Conservation (phyloP, 2,888 invertebrate species). For the Chorisops tibialis region DNA sequence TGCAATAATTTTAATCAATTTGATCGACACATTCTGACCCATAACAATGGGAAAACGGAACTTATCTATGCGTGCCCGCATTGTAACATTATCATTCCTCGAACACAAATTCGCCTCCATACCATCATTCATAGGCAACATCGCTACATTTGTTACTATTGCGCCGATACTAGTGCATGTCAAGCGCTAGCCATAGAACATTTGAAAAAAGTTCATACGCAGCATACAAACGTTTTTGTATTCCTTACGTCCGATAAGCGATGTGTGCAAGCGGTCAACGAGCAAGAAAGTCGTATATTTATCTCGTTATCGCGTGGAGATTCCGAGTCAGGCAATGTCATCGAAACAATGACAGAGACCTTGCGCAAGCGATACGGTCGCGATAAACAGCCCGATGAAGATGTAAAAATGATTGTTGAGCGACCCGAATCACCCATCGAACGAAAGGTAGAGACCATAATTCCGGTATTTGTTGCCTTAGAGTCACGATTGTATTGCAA, state of each 20-base stretch:
- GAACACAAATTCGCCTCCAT: slow-evolving; percentile 57
- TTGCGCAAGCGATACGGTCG: background rate
- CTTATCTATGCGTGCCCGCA: slow-evolving; percentile 42
- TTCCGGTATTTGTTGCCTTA: slow-evolving; percentile 12
- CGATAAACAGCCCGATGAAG: background rate
- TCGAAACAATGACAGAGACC: background rate
- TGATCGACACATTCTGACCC: slow-evolving; percentile 46
- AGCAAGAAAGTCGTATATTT: slow-evolving; percentile 9
- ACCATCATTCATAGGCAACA: slow-evolving; percentile 55
- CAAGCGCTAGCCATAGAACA: slow-evolving; percentile 12
- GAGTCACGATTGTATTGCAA: slow-evolving; percentile 1
- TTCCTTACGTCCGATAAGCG: slow-evolving; percentile 7
- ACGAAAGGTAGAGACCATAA: background rate
- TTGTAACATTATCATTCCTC: slow-evolving; percentile 54
- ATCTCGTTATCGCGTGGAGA: background rate
- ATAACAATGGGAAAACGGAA: slow-evolving; percentile 29
- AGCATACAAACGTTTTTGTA: background rate
- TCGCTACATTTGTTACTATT: slow-evolving; percentile 60
- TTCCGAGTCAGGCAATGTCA: background rate
- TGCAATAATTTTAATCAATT: slow-evolving; percentile 47
- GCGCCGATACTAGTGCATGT: slow-evolving; percentile 46
- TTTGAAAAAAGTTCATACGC: background rate
- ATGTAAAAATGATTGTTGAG: background rate
- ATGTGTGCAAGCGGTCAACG: background rate
- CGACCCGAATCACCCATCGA: background rate